Conservation (phyloP, 2,888 invertebrate genomes). For the Mactromeris polynyma region DNA sequence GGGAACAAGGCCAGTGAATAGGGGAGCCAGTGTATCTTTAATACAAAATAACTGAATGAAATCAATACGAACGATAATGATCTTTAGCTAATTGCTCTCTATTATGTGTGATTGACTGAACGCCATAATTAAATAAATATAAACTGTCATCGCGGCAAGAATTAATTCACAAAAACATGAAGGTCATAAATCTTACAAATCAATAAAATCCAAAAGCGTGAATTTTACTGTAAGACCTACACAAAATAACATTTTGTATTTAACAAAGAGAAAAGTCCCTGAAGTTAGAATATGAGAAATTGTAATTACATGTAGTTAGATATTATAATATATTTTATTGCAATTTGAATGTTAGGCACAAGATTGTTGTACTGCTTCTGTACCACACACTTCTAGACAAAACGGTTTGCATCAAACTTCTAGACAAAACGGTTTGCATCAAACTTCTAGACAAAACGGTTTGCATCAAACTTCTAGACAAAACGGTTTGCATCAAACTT, state of each 20-base stretch:
- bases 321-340: no score
- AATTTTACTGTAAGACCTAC: background rate
- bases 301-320: background rate
- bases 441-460: no score
- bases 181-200: background rate
- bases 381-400: no score
- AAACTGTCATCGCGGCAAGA: background rate
- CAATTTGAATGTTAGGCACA: no score
- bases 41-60: slow-evolving; percentile 15
- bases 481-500: no score
- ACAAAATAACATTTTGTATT: background rate
- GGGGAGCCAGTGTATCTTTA: background rate
- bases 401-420: no score
- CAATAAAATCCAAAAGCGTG: background rate
- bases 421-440: no score
- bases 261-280: background rate
- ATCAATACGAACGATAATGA: slow-evolving; percentile 9
- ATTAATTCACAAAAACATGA: background rate
- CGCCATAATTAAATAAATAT: slow-evolving; percentile 11
- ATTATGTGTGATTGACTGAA: background rate
- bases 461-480: no score
- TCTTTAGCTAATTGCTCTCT: background rate
- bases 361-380: no score
- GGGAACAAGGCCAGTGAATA: background rate
- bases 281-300: background rate